These are phyloP conservation scores for Anomalospiza imberbis DNA, from an alignment of 2,797 vertebrate species.

Conservation along the genomic window DNA sequence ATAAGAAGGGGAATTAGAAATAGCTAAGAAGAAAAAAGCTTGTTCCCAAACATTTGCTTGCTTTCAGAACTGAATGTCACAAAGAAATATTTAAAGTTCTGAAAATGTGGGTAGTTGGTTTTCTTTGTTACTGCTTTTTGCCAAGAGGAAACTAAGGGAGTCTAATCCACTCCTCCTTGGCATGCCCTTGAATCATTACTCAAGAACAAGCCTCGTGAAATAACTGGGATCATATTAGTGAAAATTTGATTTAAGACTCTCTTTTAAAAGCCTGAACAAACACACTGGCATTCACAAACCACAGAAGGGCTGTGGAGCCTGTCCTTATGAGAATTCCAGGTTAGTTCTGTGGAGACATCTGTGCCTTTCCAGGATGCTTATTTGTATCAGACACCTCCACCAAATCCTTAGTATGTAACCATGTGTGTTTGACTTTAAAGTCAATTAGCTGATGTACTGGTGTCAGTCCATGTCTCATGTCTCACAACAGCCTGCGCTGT, in stretches of 20 bases:
- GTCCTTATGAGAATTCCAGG: background rate
- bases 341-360: background rate
- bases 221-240: background rate
- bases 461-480: background rate
- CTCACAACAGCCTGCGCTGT: background rate
- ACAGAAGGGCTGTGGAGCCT: background rate
- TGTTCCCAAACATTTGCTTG: background rate
- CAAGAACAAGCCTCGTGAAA: background rate
- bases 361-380: background rate
- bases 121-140: slow-evolving; percentile 9
- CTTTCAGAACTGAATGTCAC: background rate
- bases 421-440: slow-evolving; percentile 4
- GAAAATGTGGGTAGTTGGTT: background rate
- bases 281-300: background rate
- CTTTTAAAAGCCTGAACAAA: background rate
- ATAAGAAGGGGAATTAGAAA: background rate
- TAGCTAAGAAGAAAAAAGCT: background rate
- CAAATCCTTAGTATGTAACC: background rate
- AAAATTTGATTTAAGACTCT: background rate
- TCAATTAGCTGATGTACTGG: background rate
- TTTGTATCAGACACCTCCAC: background rate
- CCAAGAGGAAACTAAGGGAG: background rate
- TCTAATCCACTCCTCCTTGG: background rate
- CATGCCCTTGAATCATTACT: background rate
- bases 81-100: background rate